Conservation (phyloP, 2,888 invertebrate species). For the Cantharis lateralis region DNA sequence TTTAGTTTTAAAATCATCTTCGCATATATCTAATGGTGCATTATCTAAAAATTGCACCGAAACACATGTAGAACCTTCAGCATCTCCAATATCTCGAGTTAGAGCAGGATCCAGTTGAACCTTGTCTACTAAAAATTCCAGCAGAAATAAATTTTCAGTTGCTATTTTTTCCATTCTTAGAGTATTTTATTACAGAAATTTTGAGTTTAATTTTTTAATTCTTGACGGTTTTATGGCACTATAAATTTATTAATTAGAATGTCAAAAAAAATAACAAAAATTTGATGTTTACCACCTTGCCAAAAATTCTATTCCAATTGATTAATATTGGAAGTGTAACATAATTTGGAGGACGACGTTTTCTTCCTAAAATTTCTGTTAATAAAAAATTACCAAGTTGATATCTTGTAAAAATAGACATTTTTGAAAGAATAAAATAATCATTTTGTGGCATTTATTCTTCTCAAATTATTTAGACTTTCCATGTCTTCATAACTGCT, state of each 20-base stretch:
- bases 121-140: constrained; percentile 68
- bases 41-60: constrained; percentile 64
- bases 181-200: constrained; percentile 13
- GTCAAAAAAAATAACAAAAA: constrained; percentile 14
- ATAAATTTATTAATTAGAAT: constrained; percentile 12
- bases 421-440: too few species aligned
- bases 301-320: neutral
- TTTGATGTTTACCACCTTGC: neutral
- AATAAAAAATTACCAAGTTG: too few species aligned
- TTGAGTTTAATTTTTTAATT: constrained; percentile 17
- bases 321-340: neutral
- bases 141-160: constrained; percentile 64
- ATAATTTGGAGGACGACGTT: neutral
- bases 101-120: constrained; percentile 42
- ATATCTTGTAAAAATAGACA: too few species aligned
- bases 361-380: neutral
- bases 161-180: constrained; percentile 54
- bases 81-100: constrained; percentile 48
- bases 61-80: constrained; percentile 62
- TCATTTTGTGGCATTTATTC: too few species aligned
- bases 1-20: constrained; percentile 59
- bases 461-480: too few species aligned
- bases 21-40: constrained; percentile 65
- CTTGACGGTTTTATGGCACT: constrained; percentile 9
- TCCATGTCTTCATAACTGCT: too few species aligned